Evolutionary conservation across 2,797 vertebrate species (phyloP).

Genomic region (Acrossocheilus fasciatus): DNA sequence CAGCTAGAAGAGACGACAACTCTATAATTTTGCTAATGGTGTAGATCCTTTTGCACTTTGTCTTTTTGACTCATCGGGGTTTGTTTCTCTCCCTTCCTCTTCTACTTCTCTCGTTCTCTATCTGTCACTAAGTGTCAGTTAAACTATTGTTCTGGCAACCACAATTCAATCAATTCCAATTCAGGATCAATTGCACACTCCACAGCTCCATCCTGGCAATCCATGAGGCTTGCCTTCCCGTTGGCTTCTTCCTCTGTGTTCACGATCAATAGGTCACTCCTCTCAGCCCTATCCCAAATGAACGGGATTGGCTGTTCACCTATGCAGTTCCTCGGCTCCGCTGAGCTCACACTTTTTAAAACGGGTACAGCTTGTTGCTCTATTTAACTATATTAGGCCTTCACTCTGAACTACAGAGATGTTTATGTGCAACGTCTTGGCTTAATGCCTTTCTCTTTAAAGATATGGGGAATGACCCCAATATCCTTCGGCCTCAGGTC

Average conservation of each 20-base stretch:
- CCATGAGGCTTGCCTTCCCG: constrained; percentile 30
- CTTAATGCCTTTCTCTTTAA: background rate
- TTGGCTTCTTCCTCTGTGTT: constrained; percentile 36
- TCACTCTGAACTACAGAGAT: background rate
- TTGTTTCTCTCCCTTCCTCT: background rate
- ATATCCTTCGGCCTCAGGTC: background rate
- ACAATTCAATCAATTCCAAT: constrained; percentile 57
- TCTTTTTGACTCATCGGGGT: constrained; percentile 34
- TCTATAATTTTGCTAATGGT: constrained; percentile 46
- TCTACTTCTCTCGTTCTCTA: constrained; percentile 5
- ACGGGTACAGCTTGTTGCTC: background rate
- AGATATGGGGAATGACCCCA: background rate
- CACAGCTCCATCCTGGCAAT: constrained; percentile 33
- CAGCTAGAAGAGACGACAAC: background rate
- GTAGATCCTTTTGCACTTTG: constrained; percentile 40
- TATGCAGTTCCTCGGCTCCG: constrained; percentile 6
- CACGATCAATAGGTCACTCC: constrained; percentile 48
- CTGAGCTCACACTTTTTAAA: constrained; percentile 15
- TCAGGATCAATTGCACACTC: constrained; percentile 44
- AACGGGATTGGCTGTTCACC: constrained; percentile 38
- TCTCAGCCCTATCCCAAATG: constrained; percentile 49
- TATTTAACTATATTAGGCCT: background rate
- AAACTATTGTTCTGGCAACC: constrained; percentile 49
- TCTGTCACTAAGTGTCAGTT: constrained; percentile 38
- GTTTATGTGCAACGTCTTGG: background rate